These are phyloP conservation scores for Morpho deidamia DNA, from an alignment of 2,888 invertebrate genomes.

Conservation along the genomic window DNA sequence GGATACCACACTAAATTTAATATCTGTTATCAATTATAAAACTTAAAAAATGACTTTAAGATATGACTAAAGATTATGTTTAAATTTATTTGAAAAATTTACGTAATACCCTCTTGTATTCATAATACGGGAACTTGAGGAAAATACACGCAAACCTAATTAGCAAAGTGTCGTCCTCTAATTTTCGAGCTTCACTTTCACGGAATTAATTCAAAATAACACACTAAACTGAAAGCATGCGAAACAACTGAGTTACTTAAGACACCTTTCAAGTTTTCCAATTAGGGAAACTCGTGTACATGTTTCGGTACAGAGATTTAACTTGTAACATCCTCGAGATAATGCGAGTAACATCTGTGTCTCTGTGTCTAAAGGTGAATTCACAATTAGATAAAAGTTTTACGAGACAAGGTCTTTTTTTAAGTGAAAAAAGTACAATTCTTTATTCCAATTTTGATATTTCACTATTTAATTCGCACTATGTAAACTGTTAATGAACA, in stretches of 20 bases:
- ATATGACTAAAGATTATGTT: too few relatives aligned
- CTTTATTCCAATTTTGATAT: too few relatives aligned
- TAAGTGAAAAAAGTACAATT: too few relatives aligned
- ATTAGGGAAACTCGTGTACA: slow-evolving; percentile 48
- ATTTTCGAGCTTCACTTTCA: not conserved
- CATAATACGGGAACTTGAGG: too few relatives aligned
- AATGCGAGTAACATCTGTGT: slow-evolving; percentile 49
- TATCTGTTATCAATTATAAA: too few relatives aligned
- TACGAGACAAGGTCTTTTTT: too few relatives aligned
- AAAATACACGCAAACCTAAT: not conserved
- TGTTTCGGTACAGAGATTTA: slow-evolving; percentile 47
- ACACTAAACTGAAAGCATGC: slow-evolving; percentile 8
- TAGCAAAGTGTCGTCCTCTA: slow-evolving; percentile 4
- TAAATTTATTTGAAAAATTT: too few relatives aligned
- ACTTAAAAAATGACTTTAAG: too few relatives aligned
- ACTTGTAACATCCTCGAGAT: slow-evolving; percentile 41
- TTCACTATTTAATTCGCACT: too few relatives aligned
- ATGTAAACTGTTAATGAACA: too few relatives aligned
- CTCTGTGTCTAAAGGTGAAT: slow-evolving; percentile 19
- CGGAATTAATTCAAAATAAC: slow-evolving; percentile 10
- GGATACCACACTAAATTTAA: too few relatives aligned
- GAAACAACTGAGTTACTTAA: slow-evolving; percentile 6
- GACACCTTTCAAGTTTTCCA: slow-evolving; percentile 64
- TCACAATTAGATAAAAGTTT: not conserved
- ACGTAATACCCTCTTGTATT: too few relatives aligned